Percentiles rank a stretch among this genome's conserved stretches.
Evolutionary conservation across 1,140 invertebrate genomes (phyloP).

Genomic region (Alviniconcha marisindica): DNA sequence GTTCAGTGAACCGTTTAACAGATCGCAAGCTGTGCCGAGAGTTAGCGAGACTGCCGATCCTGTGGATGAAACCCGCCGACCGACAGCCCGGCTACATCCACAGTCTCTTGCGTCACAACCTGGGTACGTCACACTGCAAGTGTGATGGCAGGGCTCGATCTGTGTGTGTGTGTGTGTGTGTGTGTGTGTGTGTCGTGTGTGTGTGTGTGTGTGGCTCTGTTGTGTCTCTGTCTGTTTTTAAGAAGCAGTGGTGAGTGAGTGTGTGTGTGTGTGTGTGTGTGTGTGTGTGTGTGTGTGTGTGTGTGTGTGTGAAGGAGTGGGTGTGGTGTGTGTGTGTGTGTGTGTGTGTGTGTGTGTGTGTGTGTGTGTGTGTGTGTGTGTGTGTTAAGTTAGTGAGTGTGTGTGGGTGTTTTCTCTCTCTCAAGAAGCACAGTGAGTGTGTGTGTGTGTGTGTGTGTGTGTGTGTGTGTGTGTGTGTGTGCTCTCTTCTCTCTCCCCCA

Average conservation of each 20-base stretch:
- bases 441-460: too few relatives aligned
- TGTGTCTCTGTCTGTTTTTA: background rate
- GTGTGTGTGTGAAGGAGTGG: background rate
- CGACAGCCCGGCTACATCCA: slow-evolving; percentile 62
- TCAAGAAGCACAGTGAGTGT: too few relatives aligned
- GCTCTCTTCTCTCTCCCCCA: too few relatives aligned
- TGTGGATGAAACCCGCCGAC: slow-evolving; percentile 68
- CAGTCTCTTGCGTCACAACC: slow-evolving; percentile 53
- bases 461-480: too few relatives aligned
- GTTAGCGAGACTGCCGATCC: slow-evolving; percentile 64
- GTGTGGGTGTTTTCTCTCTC: too few relatives aligned
- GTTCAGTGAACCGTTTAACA: too few relatives aligned
- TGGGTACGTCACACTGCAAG: slow-evolving; percentile 63
- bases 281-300: slow-evolving; percentile 11
- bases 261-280: background rate
- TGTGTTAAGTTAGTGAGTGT: too few relatives aligned
- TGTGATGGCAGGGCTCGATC: too few relatives aligned
- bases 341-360: too few relatives aligned
- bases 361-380: too few relatives aligned
- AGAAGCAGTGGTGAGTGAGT: too few relatives aligned
- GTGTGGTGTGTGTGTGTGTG: background rate
- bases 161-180: background rate
- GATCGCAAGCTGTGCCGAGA: slow-evolving; percentile 68
- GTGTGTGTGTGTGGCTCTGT: background rate
- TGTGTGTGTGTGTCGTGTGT: background rate